Conservation (phyloP, 2,797 vertebrate genomes). For the Ataeniobius toweri region DNA sequence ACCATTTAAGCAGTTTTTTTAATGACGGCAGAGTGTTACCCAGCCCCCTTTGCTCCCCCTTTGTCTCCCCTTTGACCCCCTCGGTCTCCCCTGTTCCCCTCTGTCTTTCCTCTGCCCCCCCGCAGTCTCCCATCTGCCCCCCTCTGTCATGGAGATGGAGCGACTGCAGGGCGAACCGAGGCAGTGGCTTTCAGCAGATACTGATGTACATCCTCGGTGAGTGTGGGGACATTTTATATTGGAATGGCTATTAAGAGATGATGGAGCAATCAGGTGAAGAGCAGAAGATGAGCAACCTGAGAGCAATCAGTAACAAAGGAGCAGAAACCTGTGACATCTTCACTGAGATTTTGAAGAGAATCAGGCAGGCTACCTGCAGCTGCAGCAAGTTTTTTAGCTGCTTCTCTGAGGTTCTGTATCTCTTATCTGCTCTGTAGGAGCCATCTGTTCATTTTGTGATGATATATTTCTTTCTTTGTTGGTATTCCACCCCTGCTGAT, state of each 20-base stretch:
- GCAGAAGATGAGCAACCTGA: slow-evolving; percentile 4
- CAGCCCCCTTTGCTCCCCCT: background rate
- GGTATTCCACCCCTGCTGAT: background rate
- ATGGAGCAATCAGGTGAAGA: background rate
- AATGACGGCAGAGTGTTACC: too few relatives aligned
- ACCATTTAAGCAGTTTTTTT: background rate
- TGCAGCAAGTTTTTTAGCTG: slow-evolving; percentile 3
- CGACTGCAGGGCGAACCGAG: background rate
- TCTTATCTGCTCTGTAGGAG: too few relatives aligned
- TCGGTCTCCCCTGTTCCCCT: too few relatives aligned
- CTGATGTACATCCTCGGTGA: background rate
- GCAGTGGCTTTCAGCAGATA: background rate
- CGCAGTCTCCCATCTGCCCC: background rate
- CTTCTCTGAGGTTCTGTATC: background rate
- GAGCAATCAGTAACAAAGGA: slow-evolving; percentile 15
- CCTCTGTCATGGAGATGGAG: slow-evolving; percentile 14
- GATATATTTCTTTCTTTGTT: background rate
- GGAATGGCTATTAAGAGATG: background rate
- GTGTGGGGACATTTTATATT: background rate
- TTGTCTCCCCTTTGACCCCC: too few relatives aligned
- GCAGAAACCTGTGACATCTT: background rate
- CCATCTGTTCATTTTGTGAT: background rate
- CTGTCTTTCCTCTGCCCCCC: too few relatives aligned
- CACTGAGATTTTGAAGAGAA: slow-evolving; percentile 4
- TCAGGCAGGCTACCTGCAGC: background rate